Percentiles rank a stretch among this genome's conserved stretches.
Evolutionary conservation across 2,888 invertebrate genomes (phyloP).

Genomic region (Boloria selene): DNA sequence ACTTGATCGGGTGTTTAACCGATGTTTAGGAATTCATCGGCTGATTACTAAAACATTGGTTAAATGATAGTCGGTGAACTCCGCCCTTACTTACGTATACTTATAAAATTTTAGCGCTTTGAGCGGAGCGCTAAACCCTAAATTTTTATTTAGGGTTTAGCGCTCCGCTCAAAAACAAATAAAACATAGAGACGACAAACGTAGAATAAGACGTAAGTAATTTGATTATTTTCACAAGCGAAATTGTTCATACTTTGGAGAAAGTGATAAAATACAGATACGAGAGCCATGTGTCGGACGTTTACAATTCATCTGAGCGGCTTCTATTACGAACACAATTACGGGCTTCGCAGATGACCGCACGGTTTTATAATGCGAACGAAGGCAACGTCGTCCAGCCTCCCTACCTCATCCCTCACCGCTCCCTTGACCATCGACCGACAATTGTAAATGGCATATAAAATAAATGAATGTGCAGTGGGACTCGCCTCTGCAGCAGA

Average conservation of each 20-base stretch:
- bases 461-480: constrained; percentile 84
- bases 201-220: too few relatives aligned
- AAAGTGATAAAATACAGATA: constrained; percentile 24
- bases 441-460: constrained; percentile 84
- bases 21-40: too few relatives aligned
- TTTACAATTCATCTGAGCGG: constrained; percentile 71
- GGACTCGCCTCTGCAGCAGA: constrained; percentile 83
- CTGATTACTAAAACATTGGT: too few relatives aligned
- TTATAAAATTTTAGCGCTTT: too few relatives aligned
- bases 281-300: constrained; percentile 54
- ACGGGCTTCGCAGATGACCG: constrained; percentile 81
- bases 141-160: too few relatives aligned
- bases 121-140: too few relatives aligned
- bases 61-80: too few relatives aligned
- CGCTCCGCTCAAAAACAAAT: too few relatives aligned
- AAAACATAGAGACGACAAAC: too few relatives aligned
- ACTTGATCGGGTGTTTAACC: too few relatives aligned
- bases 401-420: constrained; percentile 55
- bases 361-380: constrained; percentile 82
- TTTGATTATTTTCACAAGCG: too few relatives aligned
- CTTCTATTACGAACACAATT: constrained; percentile 79
- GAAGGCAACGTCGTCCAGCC: constrained; percentile 72
- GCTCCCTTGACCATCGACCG: constrained; percentile 84
- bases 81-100: too few relatives aligned
- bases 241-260: constrained; percentile 1